phyloP scores from a whole-genome alignment of 2,888 invertebrate species.

The Zaprionus lineosus region DNA sequence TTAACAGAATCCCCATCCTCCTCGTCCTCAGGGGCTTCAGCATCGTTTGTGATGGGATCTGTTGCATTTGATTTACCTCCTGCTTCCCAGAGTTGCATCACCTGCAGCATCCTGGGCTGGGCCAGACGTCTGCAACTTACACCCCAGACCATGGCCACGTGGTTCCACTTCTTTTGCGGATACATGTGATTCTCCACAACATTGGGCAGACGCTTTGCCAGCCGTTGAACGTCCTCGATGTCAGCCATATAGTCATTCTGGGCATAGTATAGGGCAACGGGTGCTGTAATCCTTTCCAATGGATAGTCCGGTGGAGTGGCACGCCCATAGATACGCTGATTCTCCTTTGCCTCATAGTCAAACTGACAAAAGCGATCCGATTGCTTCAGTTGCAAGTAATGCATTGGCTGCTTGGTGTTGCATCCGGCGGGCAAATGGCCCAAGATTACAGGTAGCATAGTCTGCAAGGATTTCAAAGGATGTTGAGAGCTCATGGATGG shows the following conservation, averaged over 20 bases:
- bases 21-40: neutral
- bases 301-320: slow-evolving; percentile 83
- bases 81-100: slow-evolving; percentile 39
- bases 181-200: slow-evolving; percentile 57
- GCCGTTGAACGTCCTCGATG: slow-evolving; percentile 67
- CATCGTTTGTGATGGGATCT: neutral
- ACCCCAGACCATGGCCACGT: slow-evolving; percentile 69
- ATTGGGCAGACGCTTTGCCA: slow-evolving; percentile 67
- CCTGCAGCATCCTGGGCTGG: slow-evolving; percentile 58
- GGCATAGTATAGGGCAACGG: slow-evolving; percentile 84
- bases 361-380: slow-evolving; percentile 82
- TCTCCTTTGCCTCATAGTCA: slow-evolving; percentile 83
- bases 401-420: slow-evolving; percentile 83
- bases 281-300: slow-evolving; percentile 82
- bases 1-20: neutral
- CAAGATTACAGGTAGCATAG: slow-evolving; percentile 85
- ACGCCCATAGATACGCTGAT: slow-evolving; percentile 83
- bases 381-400: slow-evolving; percentile 84
- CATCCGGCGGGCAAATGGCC: slow-evolving; percentile 86
- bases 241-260: slow-evolving; percentile 85
- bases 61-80: slow-evolving; percentile 1
- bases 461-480: slow-evolving; percentile 80
- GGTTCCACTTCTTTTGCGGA: slow-evolving; percentile 70
- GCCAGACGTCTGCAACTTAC: slow-evolving; percentile 46
- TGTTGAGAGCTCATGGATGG: neutral